Conservation (phyloP, 2,797 vertebrate species). For the Mus spretus region DNA sequence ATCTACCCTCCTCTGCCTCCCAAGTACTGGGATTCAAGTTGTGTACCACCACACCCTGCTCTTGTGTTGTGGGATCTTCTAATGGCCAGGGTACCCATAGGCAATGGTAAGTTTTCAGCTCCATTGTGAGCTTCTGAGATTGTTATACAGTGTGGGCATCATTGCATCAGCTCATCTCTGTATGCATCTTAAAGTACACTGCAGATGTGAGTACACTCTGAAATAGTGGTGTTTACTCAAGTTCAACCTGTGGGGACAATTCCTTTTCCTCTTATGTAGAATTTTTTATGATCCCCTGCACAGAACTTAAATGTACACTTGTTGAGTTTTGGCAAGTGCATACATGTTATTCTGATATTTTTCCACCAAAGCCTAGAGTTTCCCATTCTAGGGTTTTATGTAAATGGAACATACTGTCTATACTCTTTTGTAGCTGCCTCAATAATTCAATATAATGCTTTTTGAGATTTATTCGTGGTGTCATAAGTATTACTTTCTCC, state of each 20-base stretch:
- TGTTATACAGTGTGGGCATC: background rate
- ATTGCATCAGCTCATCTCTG: background rate
- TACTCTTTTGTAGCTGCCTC: background rate
- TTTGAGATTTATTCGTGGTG: slow-evolving; percentile 15
- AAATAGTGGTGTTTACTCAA: background rate
- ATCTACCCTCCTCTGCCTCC: background rate
- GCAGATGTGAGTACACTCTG: background rate
- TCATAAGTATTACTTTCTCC: background rate
- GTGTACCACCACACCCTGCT: background rate
- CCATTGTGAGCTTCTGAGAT: background rate
- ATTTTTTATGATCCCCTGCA: background rate
- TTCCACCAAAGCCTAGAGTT: background rate
- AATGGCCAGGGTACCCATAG: too few species aligned
- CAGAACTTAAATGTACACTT: background rate
- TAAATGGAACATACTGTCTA: background rate
- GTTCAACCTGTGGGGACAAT: background rate
- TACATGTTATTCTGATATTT: background rate
- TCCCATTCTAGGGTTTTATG: background rate
- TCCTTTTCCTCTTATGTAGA: background rate
- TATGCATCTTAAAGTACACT: slow-evolving; percentile 4
- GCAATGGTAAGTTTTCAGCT: background rate
- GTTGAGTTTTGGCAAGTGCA: background rate
- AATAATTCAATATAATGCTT: background rate
- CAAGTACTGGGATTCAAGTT: background rate
- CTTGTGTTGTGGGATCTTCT: background rate